Conservation (phyloP, 2,888 invertebrate genomes). For the Stenodera caucasica region DNA sequence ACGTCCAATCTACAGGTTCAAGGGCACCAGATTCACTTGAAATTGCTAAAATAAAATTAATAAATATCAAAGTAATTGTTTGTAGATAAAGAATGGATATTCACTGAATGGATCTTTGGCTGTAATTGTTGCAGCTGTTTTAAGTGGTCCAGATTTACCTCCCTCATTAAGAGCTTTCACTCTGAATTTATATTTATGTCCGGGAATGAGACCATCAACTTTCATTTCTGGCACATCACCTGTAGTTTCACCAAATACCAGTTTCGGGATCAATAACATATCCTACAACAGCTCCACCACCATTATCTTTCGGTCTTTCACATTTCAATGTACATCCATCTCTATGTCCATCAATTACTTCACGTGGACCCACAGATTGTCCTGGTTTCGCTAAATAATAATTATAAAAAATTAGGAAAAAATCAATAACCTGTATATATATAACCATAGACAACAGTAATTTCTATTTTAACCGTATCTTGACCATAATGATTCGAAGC, state of each 20-base stretch:
- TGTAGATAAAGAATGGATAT: conserved; percentile 47
- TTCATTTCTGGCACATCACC: conserved; percentile 81
- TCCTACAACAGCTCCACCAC: conserved; percentile 89
- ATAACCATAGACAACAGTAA: conserved; percentile 82
- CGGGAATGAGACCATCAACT: conserved; percentile 86
- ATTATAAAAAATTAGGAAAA: neutral
- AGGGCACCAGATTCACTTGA: conserved; percentile 90
- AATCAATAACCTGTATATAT: neutral
- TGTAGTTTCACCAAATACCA: conserved; percentile 83
- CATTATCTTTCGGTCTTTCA: conserved; percentile 96
- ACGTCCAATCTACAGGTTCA: conserved; percentile 89
- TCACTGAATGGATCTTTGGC: conserved; percentile 95
- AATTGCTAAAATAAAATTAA: conserved; percentile 62
- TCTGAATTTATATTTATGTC: conserved; percentile 94
- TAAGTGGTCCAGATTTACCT: conserved; percentile 94
- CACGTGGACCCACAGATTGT: conserved; percentile 89
- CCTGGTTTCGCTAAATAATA: conserved; percentile 75
- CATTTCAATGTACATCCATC: conserved; percentile 91
- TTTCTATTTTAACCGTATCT: conserved; percentile 88
- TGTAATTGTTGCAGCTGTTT: conserved; percentile 85
- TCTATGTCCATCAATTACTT: conserved; percentile 85
- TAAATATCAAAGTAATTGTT: neutral
- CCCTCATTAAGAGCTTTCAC: conserved; percentile 94
- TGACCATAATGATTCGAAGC: conserved; percentile 86
- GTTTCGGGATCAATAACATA: conserved; percentile 91